Conservation (phyloP, 2,113 vertebrate genomes). For the Gallinago paraguaiae region DNA sequence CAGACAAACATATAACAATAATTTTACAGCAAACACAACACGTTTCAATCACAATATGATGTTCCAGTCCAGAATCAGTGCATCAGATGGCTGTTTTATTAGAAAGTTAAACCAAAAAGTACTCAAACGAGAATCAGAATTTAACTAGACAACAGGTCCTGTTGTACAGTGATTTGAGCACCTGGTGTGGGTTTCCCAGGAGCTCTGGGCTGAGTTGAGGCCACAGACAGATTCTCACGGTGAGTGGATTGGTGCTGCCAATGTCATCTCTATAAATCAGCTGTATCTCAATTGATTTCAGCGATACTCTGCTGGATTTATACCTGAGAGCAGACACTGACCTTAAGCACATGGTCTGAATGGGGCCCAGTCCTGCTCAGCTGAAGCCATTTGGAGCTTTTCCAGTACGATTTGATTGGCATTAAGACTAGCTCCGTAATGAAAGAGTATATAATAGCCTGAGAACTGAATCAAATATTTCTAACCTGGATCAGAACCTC, state of each 20-base stretch:
- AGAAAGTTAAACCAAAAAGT: background rate
- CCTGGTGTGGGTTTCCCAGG: background rate
- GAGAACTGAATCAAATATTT: slow-evolving; percentile 5
- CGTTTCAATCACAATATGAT: background rate
- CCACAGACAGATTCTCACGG: background rate
- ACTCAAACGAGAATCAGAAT: background rate
- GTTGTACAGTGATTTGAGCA: background rate
- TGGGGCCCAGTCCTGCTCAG: background rate
- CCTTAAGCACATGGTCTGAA: background rate
- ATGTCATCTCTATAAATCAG: background rate
- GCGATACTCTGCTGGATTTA: slow-evolving; percentile 11
- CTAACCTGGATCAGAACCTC: background rate
- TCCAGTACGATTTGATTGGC: slow-evolving; percentile 1
- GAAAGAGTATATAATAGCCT: background rate
- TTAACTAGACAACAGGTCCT: background rate
- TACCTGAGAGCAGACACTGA: slow-evolving; percentile 23
- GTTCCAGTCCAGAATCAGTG: background rate
- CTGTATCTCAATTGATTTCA: background rate
- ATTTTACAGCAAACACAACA: background rate
- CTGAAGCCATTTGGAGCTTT: slow-evolving; percentile 6
- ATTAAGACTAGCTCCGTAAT: background rate
- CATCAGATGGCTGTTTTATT: background rate
- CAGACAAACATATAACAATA: background rate
- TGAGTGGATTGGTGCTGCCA: background rate
- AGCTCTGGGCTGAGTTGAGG: background rate